phyloP scores from a whole-genome alignment of 2,113 vertebrate genomes.

The Carollia perspicillata region DNA sequence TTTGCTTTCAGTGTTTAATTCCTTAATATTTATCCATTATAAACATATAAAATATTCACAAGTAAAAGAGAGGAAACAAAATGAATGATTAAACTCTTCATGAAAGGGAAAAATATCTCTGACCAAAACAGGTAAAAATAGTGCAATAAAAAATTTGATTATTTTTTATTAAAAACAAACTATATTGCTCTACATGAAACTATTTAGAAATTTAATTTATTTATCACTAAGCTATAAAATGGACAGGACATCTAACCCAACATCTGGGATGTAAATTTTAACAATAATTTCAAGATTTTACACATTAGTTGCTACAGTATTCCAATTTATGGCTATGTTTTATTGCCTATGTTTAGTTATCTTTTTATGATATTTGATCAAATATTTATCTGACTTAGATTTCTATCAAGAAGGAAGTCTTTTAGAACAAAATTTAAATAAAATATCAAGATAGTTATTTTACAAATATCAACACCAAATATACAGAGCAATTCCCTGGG shows the following conservation, averaged over 20 bases:
- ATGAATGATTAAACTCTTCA: slow-evolving; percentile 25
- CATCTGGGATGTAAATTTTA: not conserved
- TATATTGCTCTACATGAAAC: not conserved
- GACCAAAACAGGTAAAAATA: not conserved
- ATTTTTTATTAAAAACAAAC: not conserved
- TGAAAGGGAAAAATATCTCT: not conserved
- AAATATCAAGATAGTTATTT: not conserved
- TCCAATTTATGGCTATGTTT: not conserved
- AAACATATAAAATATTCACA: slow-evolving; percentile 26
- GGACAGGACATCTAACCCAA: not conserved
- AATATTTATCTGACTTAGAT: not conserved
- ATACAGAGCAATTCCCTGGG: not conserved
- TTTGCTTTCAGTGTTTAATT: not conserved
- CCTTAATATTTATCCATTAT: not conserved
- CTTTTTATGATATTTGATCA: not conserved
- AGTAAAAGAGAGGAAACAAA: not conserved
- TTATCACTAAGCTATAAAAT: not conserved
- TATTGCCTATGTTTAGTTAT: not conserved
- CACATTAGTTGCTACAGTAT: not conserved
- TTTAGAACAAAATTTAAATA: not conserved
- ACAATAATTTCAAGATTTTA: not conserved
- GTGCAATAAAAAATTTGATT: not conserved
- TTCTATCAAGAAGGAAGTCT: not conserved
- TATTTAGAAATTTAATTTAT: not conserved
- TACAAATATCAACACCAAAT: not conserved